Evolutionary conservation across 1,140 invertebrate genomes (phyloP).

Genomic region (Cyclargus thomasi): DNA sequence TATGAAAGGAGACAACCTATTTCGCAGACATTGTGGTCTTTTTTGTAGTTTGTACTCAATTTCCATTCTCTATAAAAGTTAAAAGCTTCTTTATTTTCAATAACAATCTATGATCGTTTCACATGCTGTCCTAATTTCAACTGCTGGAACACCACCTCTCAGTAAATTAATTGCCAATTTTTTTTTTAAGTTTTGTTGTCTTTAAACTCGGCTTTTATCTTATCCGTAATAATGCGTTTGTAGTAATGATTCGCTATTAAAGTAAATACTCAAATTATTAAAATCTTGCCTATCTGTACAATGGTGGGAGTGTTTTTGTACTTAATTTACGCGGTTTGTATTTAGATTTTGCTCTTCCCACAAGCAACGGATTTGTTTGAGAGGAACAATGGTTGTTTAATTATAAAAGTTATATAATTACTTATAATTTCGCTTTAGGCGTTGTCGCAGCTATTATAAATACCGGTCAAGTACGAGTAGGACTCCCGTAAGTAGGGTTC

Average conservation of each 20-base stretch:
- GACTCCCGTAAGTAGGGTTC: too few species aligned
- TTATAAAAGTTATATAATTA: background rate
- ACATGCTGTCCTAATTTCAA: too few species aligned
- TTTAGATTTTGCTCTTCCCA: background rate
- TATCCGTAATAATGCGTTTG: background rate
- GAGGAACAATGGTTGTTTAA: background rate
- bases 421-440: background rate
- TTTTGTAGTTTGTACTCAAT: background rate
- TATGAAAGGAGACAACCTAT: conserved; percentile 25
- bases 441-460: background rate
- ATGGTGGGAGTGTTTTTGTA: background rate
- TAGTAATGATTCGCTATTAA: background rate
- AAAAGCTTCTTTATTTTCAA: too few species aligned
- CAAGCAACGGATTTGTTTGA: background rate
- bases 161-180: background rate
- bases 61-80: background rate
- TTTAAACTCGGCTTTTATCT: background rate
- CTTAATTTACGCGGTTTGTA: background rate
- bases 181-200: background rate
- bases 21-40: conserved; percentile 19
- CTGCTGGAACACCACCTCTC: too few species aligned
- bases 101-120: too few species aligned
- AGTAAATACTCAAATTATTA: background rate
- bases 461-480: too few species aligned
- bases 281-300: background rate